Evolutionary conservation across 2,113 vertebrate genomes (phyloP), one percentile per base, ranked within the genome.

Genomic region (Pelmatolapia mariae): DNA sequence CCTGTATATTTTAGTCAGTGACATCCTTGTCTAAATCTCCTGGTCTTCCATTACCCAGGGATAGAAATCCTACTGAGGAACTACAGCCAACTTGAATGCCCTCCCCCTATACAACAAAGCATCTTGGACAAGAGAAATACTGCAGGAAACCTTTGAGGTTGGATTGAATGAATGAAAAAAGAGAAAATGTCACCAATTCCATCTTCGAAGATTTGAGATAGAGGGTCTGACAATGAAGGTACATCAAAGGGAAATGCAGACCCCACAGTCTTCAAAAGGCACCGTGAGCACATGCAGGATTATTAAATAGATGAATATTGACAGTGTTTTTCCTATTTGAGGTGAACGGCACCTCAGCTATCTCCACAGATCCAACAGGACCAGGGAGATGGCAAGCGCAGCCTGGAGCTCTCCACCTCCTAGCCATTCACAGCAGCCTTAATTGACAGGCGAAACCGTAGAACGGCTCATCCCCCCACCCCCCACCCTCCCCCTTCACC

Each of bases 271-370:
- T 96, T 95, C 95, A 95, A 96, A 95, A 95, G 95, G 92, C 92
- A 85, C 89, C 7, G 80, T 89, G 93, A 93, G 93, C 94, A 95
- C 91, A 94, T 95, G 94, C 94, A 89, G 93, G 91, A 92, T 95
- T 96, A 96, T 96, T 96, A 96, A 95, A 96, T 95, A 95, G 95
- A 94, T 94, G 94, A 96, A 96, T 96, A 96, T 96, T 96, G 95
- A 94, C 93, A 94, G 93, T 92, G 85, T 92, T 89, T 94, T 94
- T 92, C 91, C 92, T 90, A 90, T 95, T 91, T 87, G 84, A 93
- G 93, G 89, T 94, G 91, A 95, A 91, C 87, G 45, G 86, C 86
- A 94, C 93, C 91, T 93, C 88, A 18, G 93, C 92, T 93, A 95
- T 95, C 93, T 91, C 89, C 81, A 84, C 89, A 83, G 79, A 94